These are phyloP conservation scores for Crypturellus undulatus DNA, from an alignment of 2,113 vertebrate genomes.

Conservation along the genomic window DNA sequence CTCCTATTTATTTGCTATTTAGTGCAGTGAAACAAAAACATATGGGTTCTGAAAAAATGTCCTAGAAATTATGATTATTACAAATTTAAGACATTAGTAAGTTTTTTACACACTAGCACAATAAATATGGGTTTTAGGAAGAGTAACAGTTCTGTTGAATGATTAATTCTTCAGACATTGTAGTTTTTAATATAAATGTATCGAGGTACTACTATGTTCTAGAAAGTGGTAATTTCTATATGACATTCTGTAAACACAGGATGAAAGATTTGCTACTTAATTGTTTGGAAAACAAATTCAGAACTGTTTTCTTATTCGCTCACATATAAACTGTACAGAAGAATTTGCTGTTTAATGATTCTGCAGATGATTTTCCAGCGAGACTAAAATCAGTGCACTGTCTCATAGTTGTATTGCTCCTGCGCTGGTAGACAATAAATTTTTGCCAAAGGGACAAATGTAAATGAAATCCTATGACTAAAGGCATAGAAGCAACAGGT, in stretches of 20 bases:
- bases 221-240: not conserved
- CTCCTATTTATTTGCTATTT: not conserved
- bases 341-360: not conserved
- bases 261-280: not conserved
- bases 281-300: not conserved
- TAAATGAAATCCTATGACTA: not conserved
- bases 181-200: not conserved
- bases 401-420: not conserved
- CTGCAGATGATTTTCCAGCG: not conserved
- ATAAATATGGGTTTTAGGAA: not conserved
- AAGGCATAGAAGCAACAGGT: not conserved
- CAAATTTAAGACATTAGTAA: not conserved
- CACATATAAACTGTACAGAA: not conserved
- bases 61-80: not conserved
- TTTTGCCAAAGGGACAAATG: not conserved
- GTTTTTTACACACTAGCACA: not conserved
- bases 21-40: not conserved
- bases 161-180: not conserved
- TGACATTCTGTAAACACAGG: not conserved
- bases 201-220: not conserved
- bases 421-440: not conserved
- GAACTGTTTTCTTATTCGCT: not conserved
- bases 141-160: not conserved
- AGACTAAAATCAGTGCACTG: not conserved
- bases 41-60: not conserved